These are phyloP conservation scores for Peromyscus maniculatus DNA, from an alignment of 2,113 vertebrate genomes.

Conservation along the genomic window DNA sequence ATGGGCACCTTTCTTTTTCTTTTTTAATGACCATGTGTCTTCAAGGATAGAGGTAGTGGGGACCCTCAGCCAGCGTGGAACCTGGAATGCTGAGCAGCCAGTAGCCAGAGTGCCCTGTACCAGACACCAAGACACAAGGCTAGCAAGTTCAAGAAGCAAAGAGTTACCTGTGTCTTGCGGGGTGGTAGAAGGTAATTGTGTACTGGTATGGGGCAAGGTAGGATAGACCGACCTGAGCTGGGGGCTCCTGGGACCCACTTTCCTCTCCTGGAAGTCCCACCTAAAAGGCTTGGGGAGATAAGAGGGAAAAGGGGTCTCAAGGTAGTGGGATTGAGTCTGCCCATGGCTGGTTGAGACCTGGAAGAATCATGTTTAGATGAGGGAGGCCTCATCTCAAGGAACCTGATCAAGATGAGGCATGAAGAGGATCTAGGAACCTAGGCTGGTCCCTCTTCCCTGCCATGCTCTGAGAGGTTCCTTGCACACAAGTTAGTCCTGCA, in stretches of 20 bases:
- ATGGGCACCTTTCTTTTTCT: not conserved
- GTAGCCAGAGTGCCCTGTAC: not conserved
- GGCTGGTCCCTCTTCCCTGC: not conserved
- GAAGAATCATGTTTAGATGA: not conserved
- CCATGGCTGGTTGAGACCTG: not conserved
- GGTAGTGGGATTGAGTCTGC: not conserved
- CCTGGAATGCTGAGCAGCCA: not conserved
- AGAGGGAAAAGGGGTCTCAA: not conserved
- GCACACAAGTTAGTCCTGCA: rapidly evolving
- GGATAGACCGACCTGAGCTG: no score
- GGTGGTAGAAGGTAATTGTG: rapidly evolving
- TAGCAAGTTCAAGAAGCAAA: not conserved
- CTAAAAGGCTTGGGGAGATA: not conserved
- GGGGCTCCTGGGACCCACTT: not conserved
- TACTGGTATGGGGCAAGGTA: not conserved
- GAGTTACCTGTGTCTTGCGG: rapidly evolving
- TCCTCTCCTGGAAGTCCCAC: no score
- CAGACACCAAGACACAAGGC: not conserved
- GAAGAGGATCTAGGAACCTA: not conserved
- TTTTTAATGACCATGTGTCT: not conserved
- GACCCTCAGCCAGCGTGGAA: rapidly evolving
- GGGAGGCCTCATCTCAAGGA: not conserved
- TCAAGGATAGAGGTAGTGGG: no score
- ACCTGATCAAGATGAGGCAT: not conserved
- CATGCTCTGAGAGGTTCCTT: not conserved